phyloP scores from a whole-genome alignment of 2,888 invertebrate species.

The Deroplatys truncata region DNA sequence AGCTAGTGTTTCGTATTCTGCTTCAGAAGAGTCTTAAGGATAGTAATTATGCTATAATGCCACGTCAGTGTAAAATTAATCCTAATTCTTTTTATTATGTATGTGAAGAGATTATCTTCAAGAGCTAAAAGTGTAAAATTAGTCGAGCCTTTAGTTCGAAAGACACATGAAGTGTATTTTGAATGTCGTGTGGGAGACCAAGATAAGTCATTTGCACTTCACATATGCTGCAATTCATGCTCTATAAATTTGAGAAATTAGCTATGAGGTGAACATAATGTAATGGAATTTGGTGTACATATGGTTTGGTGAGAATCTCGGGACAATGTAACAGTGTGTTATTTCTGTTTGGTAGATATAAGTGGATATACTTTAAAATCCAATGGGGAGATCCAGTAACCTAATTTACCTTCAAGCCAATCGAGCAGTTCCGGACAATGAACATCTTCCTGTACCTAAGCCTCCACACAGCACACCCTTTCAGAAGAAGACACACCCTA shows the following conservation, averaged over 20 bases:
- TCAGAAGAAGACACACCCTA: background rate
- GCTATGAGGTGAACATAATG: background rate
- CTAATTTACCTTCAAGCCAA: slow-evolving; percentile 22
- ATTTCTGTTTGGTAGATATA: slow-evolving; percentile 17
- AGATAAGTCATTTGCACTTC: no score
- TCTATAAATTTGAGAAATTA: background rate
- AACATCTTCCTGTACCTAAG: slow-evolving; percentile 21
- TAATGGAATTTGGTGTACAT: background rate
- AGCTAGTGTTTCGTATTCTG: no score
- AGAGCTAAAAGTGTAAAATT: no score
- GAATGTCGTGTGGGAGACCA: no score
- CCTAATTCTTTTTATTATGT: no score
- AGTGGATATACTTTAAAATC: slow-evolving; percentile 18
- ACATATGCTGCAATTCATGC: no score
- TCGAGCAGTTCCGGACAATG: slow-evolving; percentile 20
- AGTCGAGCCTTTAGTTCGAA: no score
- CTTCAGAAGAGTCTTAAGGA: no score
- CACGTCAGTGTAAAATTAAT: no score
- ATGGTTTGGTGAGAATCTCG: background rate
- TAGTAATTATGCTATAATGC: background rate
- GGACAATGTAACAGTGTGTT: slow-evolving; percentile 18
- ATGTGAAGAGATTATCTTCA: no score
- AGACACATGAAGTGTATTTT: no score
- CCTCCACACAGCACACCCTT: slow-evolving; percentile 21
- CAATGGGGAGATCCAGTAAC: slow-evolving; percentile 15